phyloP scores from a whole-genome alignment of 1,140 invertebrate genomes.

The Drosophila baimaii region DNA sequence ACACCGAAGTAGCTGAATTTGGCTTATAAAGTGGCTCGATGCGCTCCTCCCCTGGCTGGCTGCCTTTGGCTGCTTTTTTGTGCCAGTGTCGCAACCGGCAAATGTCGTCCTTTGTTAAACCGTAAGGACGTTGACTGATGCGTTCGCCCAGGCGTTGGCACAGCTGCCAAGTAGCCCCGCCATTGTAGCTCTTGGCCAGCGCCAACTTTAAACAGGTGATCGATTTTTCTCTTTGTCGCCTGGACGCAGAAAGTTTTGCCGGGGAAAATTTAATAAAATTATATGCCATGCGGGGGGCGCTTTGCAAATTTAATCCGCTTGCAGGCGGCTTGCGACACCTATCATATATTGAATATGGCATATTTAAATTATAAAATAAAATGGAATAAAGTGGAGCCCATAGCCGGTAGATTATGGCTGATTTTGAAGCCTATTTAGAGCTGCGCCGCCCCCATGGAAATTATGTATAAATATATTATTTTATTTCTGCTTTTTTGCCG shows the following conservation, averaged over 20 bases:
- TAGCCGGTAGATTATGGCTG: constrained; percentile 36
- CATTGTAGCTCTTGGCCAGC: constrained; percentile 44
- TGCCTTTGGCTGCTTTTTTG: constrained; percentile 16
- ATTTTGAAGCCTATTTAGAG: constrained; percentile 50
- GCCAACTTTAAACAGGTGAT: constrained; percentile 72
- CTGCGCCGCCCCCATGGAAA: constrained; percentile 20
- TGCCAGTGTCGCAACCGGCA: constrained; percentile 44
- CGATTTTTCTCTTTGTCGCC: constrained; percentile 61
- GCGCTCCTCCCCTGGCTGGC: constrained; percentile 2
- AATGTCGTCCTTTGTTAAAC: constrained; percentile 77
- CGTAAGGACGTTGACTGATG: constrained; percentile 78
- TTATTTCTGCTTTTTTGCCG: not conserved
- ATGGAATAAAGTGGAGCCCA: constrained; percentile 22
- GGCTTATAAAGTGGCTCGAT: constrained; percentile 76
- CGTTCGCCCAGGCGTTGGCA: constrained; percentile 67
- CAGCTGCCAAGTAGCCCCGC: constrained; percentile 72
- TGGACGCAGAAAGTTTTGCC: constrained; percentile 19
- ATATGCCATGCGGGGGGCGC: not conserved
- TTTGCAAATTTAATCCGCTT: constrained; percentile 62
- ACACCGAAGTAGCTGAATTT: constrained; percentile 55
- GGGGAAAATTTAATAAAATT: constrained; percentile 60
- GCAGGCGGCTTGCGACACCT: constrained; percentile 58
- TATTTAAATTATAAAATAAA: constrained; percentile 53
- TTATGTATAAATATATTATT: constrained; percentile 31
- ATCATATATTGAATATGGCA: constrained; percentile 45